phyloP scores from a whole-genome alignment of 1,140 invertebrate species.

The Drosophila sechellia region DNA sequence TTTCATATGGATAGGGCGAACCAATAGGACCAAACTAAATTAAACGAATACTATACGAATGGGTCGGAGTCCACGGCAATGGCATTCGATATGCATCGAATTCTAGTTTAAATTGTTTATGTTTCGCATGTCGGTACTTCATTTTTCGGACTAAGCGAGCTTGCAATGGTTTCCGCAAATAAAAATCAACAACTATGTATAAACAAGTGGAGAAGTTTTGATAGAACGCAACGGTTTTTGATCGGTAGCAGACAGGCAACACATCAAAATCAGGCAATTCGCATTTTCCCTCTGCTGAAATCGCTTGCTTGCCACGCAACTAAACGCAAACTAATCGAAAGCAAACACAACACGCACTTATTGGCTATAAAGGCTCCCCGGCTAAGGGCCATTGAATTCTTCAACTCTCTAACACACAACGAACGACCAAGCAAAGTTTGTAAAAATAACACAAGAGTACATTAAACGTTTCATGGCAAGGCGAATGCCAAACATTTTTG shows the following conservation, averaged over 20 bases:
- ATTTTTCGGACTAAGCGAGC: conserved; percentile 66
- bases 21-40: conserved; percentile 78
- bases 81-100: conserved; percentile 49
- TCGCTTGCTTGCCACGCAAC: conserved; percentile 72
- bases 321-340: conserved; percentile 67
- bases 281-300: conserved; percentile 57
- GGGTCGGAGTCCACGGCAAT: conserved; percentile 52
- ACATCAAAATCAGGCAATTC: conserved; percentile 17
- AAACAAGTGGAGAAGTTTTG: conserved; percentile 43
- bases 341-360: conserved; percentile 48
- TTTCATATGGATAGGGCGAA: conserved; percentile 45
- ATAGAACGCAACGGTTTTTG: conserved; percentile 29
- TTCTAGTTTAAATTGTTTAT: conserved; percentile 33
- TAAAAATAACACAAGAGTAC: conserved; percentile 53
- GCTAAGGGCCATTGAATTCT: conserved; percentile 11
- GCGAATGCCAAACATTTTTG: conserved; percentile 71
- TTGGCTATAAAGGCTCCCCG: conserved; percentile 31
- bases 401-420: conserved; percentile 35
- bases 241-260: conserved; percentile 1
- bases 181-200: conserved; percentile 53
- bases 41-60: conserved; percentile 40
- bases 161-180: conserved; percentile 77
- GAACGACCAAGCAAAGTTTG: conserved; percentile 75
- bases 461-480: conserved; percentile 76
- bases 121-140: conserved; percentile 11